Percentiles rank a stretch among this genome's conserved stretches.
These are phyloP conservation scores for Catagonus wagneri DNA, from an alignment of 2,113 vertebrate genomes.

Conservation along the genomic window DNA sequence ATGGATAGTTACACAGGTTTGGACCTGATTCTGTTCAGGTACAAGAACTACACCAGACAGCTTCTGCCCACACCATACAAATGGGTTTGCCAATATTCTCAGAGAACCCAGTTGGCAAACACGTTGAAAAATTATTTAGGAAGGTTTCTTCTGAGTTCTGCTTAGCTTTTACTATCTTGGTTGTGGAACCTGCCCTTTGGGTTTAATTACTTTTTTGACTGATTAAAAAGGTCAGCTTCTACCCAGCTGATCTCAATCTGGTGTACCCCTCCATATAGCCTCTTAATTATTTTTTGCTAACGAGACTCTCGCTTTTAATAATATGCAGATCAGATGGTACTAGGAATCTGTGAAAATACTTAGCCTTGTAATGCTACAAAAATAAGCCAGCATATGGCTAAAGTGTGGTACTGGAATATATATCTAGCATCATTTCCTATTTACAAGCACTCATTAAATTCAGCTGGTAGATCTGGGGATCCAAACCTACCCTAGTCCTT, in stretches of 20 bases:
- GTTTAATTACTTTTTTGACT: not conserved
- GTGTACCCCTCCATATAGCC: not conserved
- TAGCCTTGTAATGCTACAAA: not conserved
- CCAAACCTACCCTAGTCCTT: not conserved
- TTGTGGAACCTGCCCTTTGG: not conserved
- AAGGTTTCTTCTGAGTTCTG: not conserved
- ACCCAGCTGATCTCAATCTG: not conserved
- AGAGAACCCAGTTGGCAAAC: not conserved
- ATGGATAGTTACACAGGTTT: not conserved
- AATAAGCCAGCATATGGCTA: not conserved
- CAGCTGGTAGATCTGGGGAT: not conserved
- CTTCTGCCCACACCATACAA: not conserved
- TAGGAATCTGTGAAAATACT: not conserved
- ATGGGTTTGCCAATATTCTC: not conserved
- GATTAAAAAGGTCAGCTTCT: not conserved
- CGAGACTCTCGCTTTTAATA: not conserved
- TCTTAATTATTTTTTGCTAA: constrained; percentile 27
- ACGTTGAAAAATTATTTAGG: not conserved
- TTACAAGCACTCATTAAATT: not conserved
- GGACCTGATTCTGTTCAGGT: not conserved
- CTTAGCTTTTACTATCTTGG: not conserved
- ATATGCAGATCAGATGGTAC: not conserved
- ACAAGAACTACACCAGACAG: not conserved
- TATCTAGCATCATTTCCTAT: not conserved
- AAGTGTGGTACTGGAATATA: not conserved